Evolutionary conservation across 1,140 invertebrate genomes (phyloP), one percentile per base, ranked within the genome.

Genomic region (Drosophila baimaii): DNA sequence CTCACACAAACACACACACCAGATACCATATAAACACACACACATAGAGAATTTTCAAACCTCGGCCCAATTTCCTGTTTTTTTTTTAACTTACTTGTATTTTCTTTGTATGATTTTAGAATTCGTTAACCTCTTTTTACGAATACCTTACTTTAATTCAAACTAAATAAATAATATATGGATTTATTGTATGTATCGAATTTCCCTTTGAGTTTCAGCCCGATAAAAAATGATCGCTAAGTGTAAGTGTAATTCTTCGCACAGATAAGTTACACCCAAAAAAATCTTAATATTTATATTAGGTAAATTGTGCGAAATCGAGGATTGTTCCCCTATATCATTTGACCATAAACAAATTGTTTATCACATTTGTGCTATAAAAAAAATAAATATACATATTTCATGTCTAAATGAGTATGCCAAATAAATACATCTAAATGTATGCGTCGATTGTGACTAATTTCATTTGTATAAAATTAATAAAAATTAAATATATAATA

Each of bases 21-120:
- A 21, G 21, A 35, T 35, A 27, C 9, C 54, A 74, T 46, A 59
- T 12, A 66, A 23, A 54, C 51, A 72, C 51, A 61, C 39, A 54
- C 51, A 72, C 51, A 61, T 43, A 83, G 49, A 77, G 64, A 80
- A 79, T 83, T 83, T 86, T 90, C 81, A 90, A 90, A 61, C 84
- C 74, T 90, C 81, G 90, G 90, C 90, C 90, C 90, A 89, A 91
- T 91, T 91, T 90, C 90, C 86, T 90, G 86, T 91, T 89, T 90
- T 90, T 82, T 91, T 79, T 81, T 59, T 63, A 46, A n/a, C 29
- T 49, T 49, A 49, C 17, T 49, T 63, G 51, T 68, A 77, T 56
- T 66, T 52, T 52, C 13, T 15, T 23, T 35, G 13, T 71, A 65
- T 72, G 75, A 73, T 65, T 85, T 68, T 83, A 62, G 64, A 75